A percentile compares a stretch with the other conserved stretches of the same genome.
Evolutionary conservation across 2,797 vertebrate species (phyloP).

Genomic region (Urosaurus nigricauda): DNA sequence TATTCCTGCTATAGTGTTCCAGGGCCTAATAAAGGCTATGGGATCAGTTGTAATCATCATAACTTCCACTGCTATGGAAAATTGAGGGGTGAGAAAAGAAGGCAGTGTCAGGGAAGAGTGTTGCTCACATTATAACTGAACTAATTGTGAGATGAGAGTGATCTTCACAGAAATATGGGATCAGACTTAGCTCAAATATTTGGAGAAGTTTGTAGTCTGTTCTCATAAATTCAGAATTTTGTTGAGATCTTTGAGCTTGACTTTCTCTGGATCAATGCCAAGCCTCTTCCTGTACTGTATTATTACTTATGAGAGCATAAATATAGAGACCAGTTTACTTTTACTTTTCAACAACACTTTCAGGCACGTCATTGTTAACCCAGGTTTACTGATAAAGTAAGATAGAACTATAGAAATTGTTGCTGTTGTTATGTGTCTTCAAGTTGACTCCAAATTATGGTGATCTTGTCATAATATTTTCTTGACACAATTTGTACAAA

Average conservation of each 20-base stretch:
- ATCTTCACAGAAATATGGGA: no score
- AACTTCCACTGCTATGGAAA: background rate
- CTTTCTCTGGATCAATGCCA: background rate
- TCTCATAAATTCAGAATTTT: background rate
- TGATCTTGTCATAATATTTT: no score
- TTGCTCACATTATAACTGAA: background rate
- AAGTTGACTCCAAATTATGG: no score
- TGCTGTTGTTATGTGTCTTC: no score
- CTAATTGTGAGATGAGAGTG: background rate
- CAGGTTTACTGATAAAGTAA: background rate
- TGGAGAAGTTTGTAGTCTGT: background rate
- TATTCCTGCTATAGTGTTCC: background rate
- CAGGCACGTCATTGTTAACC: background rate
- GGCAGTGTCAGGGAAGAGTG: background rate
- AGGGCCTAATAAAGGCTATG: background rate
- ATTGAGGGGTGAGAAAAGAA: background rate
- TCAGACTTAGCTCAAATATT: background rate
- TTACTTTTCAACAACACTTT: background rate
- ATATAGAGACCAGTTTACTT: background rate
- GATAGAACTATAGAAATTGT: background rate
- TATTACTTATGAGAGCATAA: background rate
- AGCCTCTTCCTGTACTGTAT: background rate
- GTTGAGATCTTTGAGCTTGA: background rate
- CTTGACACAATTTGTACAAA: no score
- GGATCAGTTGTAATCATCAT: background rate